Percentiles rank a stretch among this genome's conserved stretches.
Evolutionary conservation across 2,797 vertebrate genomes (phyloP).

Genomic region (Streptopelia turtur): DNA sequence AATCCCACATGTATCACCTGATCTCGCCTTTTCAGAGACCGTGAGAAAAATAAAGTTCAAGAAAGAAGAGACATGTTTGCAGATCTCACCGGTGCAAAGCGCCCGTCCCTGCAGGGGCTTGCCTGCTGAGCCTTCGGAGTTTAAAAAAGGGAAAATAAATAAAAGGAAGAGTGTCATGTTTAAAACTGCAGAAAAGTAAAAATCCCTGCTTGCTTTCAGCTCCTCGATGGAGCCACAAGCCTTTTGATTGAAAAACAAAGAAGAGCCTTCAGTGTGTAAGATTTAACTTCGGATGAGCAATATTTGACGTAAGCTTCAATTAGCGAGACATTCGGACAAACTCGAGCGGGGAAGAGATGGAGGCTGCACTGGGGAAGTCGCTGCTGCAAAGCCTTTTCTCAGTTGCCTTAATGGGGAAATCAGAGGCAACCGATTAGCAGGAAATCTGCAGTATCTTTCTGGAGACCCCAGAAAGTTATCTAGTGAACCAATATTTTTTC

Average conservation of each 20-base stretch:
- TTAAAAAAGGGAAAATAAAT: constrained; percentile 12
- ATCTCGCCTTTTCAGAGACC: constrained; percentile 81
- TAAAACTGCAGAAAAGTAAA: constrained; percentile 23
- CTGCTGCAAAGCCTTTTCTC: not conserved
- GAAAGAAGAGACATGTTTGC: constrained; percentile 75
- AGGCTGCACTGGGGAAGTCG: not conserved
- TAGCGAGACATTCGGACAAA: not conserved
- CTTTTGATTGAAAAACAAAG: constrained; percentile 11
- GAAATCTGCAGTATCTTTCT: not conserved
- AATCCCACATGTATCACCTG: constrained; percentile 87
- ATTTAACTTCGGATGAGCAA: constrained; percentile 30
- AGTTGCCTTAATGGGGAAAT: not conserved
- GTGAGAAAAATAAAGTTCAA: constrained; percentile 82
- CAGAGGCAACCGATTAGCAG: rapidly evolving
- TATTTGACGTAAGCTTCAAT: constrained; percentile 1
- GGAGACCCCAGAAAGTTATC: not conserved
- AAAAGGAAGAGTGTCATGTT: constrained; percentile 31
- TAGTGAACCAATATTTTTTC: not conserved
- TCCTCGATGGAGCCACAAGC: not conserved
- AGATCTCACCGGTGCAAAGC: constrained; percentile 40
- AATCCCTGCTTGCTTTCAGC: constrained; percentile 20
- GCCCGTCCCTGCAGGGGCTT: constrained; percentile 18
- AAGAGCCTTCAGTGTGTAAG: not conserved
- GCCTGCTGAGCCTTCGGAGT: constrained; percentile 53
- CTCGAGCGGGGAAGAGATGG: not conserved